Percentiles rank a stretch among this genome's conserved stretches.
Evolutionary conservation across 2,888 invertebrate genomes (phyloP).

Genomic region (Anaspis maculata): DNA sequence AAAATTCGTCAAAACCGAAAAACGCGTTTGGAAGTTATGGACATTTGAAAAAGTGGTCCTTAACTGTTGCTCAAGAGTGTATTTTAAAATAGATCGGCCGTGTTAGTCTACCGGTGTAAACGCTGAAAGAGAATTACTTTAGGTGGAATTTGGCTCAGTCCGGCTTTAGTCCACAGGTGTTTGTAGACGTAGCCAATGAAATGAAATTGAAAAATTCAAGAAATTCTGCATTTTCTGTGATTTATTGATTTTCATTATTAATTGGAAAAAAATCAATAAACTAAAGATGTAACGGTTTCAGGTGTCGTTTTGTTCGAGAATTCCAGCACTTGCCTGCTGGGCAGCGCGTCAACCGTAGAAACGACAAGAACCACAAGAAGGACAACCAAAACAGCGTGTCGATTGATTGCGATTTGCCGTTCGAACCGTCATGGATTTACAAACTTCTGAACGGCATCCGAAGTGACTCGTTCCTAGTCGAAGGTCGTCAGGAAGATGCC

Average conservation of each 20-base stretch:
- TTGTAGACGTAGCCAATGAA: too few species aligned
- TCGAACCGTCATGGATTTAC: slow-evolving; percentile 84
- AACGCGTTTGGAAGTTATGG: too few species aligned
- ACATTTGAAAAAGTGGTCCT: too few species aligned
- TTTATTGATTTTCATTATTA: background rate
- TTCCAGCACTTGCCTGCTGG: slow-evolving; percentile 61
- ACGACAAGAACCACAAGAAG: slow-evolving; percentile 44
- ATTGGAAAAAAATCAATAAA: too few species aligned
- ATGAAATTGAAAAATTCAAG: background rate
- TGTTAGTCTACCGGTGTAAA: too few species aligned
- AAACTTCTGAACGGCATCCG: slow-evolving; percentile 73
- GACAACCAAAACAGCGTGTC: slow-evolving; percentile 40
- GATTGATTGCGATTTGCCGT: slow-evolving; percentile 66
- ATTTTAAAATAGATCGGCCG: too few species aligned
- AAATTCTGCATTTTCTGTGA: background rate
- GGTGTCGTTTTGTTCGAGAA: slow-evolving; percentile 71
- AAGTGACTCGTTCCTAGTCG: slow-evolving; percentile 61
- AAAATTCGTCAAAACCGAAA: too few species aligned
- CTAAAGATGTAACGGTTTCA: too few species aligned
- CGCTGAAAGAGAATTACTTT: too few species aligned
- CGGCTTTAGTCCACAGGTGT: too few species aligned
- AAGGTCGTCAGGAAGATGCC: slow-evolving; percentile 93
- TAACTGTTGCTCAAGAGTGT: too few species aligned
- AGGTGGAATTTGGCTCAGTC: too few species aligned
- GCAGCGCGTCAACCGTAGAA: slow-evolving; percentile 39